Conservation (phyloP, 2,797 vertebrate species). For the Falco peregrinus region DNA sequence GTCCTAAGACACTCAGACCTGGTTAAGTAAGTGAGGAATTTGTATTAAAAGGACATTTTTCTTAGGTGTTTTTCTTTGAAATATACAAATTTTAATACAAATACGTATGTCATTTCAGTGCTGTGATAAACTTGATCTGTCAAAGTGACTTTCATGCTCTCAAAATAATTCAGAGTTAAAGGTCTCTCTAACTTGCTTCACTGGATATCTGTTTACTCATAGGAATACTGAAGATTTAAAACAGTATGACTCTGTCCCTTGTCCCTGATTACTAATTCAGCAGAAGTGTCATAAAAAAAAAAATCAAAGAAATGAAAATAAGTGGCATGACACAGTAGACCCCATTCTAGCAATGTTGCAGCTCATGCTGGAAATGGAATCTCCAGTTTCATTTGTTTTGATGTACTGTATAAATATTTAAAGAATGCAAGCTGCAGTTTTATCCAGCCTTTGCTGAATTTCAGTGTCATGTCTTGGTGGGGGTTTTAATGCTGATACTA, state of each 20-base stretch:
- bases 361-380: conserved; percentile 64
- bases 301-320: conserved; percentile 72
- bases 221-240: conserved; percentile 54
- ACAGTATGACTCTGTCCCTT: conserved; percentile 66
- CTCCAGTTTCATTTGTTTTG: conserved; percentile 71
- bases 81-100: neutral
- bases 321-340: conserved; percentile 59
- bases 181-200: conserved; percentile 9
- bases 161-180: conserved; percentile 54
- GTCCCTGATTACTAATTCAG: conserved; percentile 60
- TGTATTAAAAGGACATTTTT: neutral
- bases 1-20: neutral
- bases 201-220: conserved; percentile 61
- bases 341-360: conserved; percentile 44
- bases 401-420: conserved; percentile 73
- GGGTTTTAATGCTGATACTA: conserved; percentile 45
- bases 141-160: conserved; percentile 17
- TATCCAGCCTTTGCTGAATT: conserved; percentile 54
- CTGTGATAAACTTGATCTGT: neutral
- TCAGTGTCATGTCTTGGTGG: conserved; percentile 43
- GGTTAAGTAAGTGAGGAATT: neutral
- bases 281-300: conserved; percentile 51
- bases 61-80: neutral
- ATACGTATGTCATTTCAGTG: neutral
- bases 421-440: conserved; percentile 67